Percentiles rank a stretch among this genome's conserved stretches.
phyloP scores from a whole-genome alignment of 2,113 vertebrate species.

The Patagioenas fasciata region DNA sequence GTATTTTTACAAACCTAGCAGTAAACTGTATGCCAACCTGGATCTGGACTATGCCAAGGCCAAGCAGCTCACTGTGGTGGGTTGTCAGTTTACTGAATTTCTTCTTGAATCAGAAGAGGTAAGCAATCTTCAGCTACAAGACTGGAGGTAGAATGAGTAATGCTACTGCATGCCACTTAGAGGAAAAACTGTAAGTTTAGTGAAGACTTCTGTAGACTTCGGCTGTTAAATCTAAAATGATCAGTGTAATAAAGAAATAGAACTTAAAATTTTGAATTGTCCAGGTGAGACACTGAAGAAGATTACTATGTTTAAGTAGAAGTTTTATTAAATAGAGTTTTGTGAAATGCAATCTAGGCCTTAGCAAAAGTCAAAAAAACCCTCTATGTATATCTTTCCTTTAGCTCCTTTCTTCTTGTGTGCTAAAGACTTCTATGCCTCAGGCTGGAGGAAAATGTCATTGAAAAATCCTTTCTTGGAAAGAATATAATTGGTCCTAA shows the following conservation, averaged over 20 bases:
- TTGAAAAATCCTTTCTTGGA: not conserved
- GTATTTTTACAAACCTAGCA: conserved; percentile 94
- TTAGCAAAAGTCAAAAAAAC: too few relatives aligned
- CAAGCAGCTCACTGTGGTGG: conserved; percentile 91
- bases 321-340: not conserved
- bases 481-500: not conserved
- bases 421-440: not conserved
- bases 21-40: conserved; percentile 88
- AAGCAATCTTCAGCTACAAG: not conserved
- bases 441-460: not conserved
- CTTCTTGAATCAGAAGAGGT: conserved; percentile 94
- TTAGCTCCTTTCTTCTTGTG: not conserved
- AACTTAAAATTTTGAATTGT: not conserved
- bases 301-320: not conserved
- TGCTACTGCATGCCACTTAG: not conserved
- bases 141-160: not conserved
- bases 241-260: not conserved
- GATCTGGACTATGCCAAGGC: conserved; percentile 88
- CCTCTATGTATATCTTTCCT: not conserved
- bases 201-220: not conserved
- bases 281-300: not conserved
- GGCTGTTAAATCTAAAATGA: not conserved
- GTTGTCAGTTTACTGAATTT: conserved; percentile 93
- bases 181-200: not conserved
- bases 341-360: not conserved